Conservation (phyloP, 2,888 invertebrate genomes). For the Stenodema calcarata region DNA sequence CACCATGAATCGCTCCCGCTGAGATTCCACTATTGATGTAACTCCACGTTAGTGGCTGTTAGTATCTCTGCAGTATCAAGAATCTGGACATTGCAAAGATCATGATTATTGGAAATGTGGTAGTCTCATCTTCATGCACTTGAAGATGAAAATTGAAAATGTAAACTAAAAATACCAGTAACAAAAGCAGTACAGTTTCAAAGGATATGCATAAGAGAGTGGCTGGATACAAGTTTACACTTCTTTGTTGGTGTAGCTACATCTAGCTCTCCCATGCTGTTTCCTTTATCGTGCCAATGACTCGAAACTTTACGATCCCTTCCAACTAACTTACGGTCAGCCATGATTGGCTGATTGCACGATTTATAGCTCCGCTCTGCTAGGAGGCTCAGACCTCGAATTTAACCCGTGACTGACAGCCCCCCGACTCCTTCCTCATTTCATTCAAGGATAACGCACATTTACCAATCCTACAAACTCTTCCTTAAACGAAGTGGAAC, state of each 20-base stretch:
- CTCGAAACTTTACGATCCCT: slow-evolving; percentile 36
- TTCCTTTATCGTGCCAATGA: not conserved
- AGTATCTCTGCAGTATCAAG: no score
- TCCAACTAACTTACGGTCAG: not conserved
- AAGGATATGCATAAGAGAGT: not conserved
- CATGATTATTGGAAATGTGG: no score
- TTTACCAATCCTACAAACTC: slow-evolving; percentile 30
- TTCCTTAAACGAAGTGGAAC: not conserved
- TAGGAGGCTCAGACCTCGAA: not conserved
- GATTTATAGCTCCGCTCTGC: slow-evolving; percentile 22
- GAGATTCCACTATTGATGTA: no score
- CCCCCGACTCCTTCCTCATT: slow-evolving; percentile 36
- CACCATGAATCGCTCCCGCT: no score
- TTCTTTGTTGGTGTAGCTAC: not conserved
- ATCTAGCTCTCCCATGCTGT: not conserved
- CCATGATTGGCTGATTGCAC: slow-evolving; percentile 35
- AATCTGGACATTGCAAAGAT: no score
- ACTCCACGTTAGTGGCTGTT: no score
- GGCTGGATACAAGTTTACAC: not conserved
- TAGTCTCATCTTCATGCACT: not conserved
- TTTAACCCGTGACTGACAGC: slow-evolving; percentile 40
- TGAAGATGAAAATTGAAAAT: not conserved
- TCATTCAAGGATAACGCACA: slow-evolving; percentile 30
- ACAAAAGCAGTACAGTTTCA: not conserved
- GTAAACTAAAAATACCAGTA: no score